phyloP scores from a whole-genome alignment of 2,888 invertebrate species.

The Xanthorhoe designata region DNA sequence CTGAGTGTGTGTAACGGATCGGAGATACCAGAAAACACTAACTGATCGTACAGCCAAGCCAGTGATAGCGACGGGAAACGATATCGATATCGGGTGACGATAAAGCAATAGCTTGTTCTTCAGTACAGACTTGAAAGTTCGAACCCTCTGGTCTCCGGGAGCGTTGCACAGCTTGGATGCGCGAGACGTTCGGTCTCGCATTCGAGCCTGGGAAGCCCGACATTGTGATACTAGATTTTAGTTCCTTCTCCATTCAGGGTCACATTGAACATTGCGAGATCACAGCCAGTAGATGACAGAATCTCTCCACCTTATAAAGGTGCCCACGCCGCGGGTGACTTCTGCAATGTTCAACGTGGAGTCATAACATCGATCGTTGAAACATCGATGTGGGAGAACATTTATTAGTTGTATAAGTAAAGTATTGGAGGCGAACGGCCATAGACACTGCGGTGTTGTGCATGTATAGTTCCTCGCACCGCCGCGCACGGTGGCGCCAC shows the following conservation, averaged over 20 bases:
- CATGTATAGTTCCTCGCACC: conserved; percentile 85
- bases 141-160: conserved; percentile 34
- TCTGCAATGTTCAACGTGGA: conserved; percentile 65
- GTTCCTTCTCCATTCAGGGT: conserved; percentile 78
- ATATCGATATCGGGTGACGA: conserved; percentile 15
- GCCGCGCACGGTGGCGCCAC: conserved; percentile 79
- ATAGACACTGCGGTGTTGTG: conserved; percentile 83
- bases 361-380: conserved; percentile 67
- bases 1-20: conserved; percentile 41
- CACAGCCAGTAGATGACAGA: conserved; percentile 57
- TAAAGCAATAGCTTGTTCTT: conserved; percentile 15
- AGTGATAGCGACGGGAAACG: conserved; percentile 17
- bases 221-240: conserved; percentile 86
- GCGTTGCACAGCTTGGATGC: conserved; percentile 49
- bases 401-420: conserved; percentile 80
- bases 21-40: conserved; percentile 35
- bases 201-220: conserved; percentile 78
- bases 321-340: conserved; percentile 51
- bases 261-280: conserved; percentile 64
- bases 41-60: conserved; percentile 11
- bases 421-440: conserved; percentile 80
- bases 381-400: conserved; percentile 78
- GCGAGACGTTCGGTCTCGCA: conserved; percentile 71
- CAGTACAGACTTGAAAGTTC: conserved; percentile 11
- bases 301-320: conserved; percentile 66